Percentiles rank a stretch among this genome's conserved stretches.
These are phyloP conservation scores for Thumatha senex DNA, from an alignment of 2,888 invertebrate genomes.

Conservation along the genomic window DNA sequence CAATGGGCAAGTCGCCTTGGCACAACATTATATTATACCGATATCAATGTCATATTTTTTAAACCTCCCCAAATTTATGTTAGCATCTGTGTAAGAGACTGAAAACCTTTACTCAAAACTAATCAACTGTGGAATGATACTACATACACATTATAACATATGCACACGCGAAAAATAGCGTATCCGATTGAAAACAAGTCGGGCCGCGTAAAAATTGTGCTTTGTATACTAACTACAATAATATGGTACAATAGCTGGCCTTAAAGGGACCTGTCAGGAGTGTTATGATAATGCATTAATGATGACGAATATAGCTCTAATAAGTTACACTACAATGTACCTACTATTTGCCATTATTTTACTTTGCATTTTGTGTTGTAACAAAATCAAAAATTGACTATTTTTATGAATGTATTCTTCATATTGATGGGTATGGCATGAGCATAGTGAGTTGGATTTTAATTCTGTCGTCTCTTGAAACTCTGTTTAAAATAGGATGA, in stretches of 20 bases:
- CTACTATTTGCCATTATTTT: constrained; percentile 13
- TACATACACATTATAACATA: no score
- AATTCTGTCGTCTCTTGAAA: constrained; percentile 1
- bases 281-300: constrained; percentile 9
- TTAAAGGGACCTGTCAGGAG: no score
- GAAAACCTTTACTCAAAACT: no score
- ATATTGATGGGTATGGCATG: constrained; percentile 4
- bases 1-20: no score
- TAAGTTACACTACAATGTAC: constrained; percentile 6
- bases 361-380: constrained; percentile 20
- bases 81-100: no score
- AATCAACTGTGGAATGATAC: no score
- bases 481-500: no score
- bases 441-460: constrained; percentile 6
- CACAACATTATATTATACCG: no score
- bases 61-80: no score
- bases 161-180: not conserved
- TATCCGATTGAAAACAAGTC: not conserved
- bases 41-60: no score
- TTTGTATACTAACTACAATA: not conserved
- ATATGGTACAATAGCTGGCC: not conserved
- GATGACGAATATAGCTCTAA: constrained; percentile 17
- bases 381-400: constrained; percentile 3
- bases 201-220: not conserved
- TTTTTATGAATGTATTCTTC: not conserved